Evolutionary conservation across 2,113 vertebrate genomes (phyloP).

Genomic region (Pagrus major): DNA sequence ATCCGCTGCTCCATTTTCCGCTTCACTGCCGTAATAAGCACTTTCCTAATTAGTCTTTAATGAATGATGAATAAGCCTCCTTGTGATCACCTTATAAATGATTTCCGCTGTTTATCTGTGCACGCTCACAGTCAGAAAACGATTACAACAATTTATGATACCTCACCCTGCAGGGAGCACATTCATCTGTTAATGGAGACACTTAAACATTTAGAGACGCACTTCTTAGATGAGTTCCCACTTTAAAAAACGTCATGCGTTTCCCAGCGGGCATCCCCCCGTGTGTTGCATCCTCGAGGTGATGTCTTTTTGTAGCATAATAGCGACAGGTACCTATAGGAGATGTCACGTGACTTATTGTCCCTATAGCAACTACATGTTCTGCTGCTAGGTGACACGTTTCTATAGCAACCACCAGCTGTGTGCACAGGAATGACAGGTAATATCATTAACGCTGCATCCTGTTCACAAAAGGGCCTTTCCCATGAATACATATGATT

Average conservation of each 20-base stretch:
- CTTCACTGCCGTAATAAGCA: background rate
- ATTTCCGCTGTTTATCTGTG: constrained; percentile 31
- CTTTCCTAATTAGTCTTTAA: constrained; percentile 20
- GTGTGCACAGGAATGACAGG: constrained; percentile 60
- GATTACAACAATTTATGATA: background rate
- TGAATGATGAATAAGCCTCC: constrained; percentile 37
- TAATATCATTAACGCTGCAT: constrained; percentile 19
- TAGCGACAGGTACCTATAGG: constrained; percentile 48
- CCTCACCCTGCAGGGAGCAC: background rate
- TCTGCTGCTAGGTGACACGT: constrained; percentile 67
- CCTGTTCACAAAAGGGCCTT: constrained; percentile 16
- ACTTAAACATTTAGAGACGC: constrained; percentile 10
- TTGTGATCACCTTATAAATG: constrained; percentile 23
- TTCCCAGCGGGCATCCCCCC: background rate
- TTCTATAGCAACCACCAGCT: constrained; percentile 78
- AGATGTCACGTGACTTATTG: constrained; percentile 36
- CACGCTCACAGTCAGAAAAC: background rate
- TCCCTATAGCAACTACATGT: constrained; percentile 71
- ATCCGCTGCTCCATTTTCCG: constrained; percentile 10
- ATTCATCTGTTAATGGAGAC: background rate
- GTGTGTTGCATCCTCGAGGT: background rate
- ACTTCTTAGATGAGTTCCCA: background rate
- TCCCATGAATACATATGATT: background rate
- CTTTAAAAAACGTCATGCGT: background rate
- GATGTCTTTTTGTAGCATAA: constrained; percentile 17